Evolutionary conservation across 2,113 vertebrate species (phyloP).

Genomic region (Zosterops pallidus): DNA sequence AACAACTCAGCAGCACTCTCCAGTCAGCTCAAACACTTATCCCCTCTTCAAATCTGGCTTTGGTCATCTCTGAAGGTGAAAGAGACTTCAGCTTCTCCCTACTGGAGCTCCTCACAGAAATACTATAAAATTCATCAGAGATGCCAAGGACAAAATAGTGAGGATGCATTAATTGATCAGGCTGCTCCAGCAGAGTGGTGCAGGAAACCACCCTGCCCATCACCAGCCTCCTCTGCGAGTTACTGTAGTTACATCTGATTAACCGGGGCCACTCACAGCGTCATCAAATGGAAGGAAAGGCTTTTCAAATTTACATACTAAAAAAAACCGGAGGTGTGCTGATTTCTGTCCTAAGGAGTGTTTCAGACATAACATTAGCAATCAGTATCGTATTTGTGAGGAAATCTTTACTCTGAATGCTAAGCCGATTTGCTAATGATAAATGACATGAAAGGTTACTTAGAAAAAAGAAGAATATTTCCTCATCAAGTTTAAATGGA

Average conservation of each 20-base stretch:
- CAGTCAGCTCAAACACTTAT: not conserved
- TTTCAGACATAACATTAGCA: not conserved
- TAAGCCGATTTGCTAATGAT: not conserved
- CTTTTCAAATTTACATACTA: not conserved
- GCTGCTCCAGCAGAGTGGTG: not conserved
- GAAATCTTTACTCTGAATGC: not conserved
- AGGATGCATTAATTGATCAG: not conserved
- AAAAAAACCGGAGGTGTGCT: not conserved
- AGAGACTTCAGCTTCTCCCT: not conserved
- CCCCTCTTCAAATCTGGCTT: conserved; percentile 8
- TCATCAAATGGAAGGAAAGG: not conserved
- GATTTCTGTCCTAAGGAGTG: not conserved
- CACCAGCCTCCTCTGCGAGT: not conserved
- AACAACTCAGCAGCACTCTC: not conserved
- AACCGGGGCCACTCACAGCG: not conserved
- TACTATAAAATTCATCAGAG: not conserved
- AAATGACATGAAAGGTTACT: not conserved
- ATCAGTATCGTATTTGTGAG: not conserved
- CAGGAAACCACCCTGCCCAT: not conserved
- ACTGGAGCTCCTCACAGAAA: not conserved
- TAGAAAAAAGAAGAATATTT: not conserved
- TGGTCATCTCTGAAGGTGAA: not conserved
- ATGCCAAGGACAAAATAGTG: not conserved
- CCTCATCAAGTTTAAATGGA: not conserved
- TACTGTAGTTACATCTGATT: not conserved